These are phyloP conservation scores for Acestrorhynchus altus DNA, from an alignment of 2,797 vertebrate species.

Conservation along the genomic window DNA sequence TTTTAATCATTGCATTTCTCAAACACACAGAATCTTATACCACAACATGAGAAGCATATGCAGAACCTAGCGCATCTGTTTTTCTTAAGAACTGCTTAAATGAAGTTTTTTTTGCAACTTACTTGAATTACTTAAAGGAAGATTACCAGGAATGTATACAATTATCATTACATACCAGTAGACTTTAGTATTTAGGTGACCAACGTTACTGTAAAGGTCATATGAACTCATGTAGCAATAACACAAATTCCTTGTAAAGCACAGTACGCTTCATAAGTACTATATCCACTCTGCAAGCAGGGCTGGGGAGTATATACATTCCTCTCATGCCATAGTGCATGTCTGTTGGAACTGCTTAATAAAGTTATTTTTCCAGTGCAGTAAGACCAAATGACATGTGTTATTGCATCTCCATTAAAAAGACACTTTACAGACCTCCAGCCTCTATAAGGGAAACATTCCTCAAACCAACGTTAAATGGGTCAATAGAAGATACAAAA, in stretches of 20 bases:
- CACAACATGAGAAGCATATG: constrained; percentile 13
- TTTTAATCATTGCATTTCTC: constrained; percentile 39
- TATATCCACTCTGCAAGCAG: constrained; percentile 23
- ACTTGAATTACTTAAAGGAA: constrained; percentile 34
- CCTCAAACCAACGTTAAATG: constrained; percentile 28
- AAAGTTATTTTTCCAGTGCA: constrained; percentile 13
- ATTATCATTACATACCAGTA: constrained; percentile 22
- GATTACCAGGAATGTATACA: constrained; percentile 10
- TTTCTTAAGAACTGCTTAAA: constrained; percentile 30
- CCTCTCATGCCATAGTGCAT: constrained; percentile 56
- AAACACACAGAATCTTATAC: constrained; percentile 21
- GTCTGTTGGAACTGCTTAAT: constrained; percentile 54
- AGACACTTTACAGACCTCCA: constrained; percentile 2
- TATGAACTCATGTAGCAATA: too few species aligned
- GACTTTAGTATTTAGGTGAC: constrained; percentile 13
- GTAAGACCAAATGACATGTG: constrained; percentile 53
- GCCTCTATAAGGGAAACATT: constrained; percentile 9
- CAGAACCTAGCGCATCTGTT: constrained; percentile 27
- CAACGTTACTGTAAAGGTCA: constrained; percentile 10
- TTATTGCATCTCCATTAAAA: constrained; percentile 25
- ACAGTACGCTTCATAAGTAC: not conserved
- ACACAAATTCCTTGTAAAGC: too few species aligned
- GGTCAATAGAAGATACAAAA: not conserved
- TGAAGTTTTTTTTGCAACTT: constrained; percentile 29
- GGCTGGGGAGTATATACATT: constrained; percentile 58